Evolutionary conservation across 2,113 vertebrate genomes (phyloP).

Genomic region (Notarius lentiginosus): DNA sequence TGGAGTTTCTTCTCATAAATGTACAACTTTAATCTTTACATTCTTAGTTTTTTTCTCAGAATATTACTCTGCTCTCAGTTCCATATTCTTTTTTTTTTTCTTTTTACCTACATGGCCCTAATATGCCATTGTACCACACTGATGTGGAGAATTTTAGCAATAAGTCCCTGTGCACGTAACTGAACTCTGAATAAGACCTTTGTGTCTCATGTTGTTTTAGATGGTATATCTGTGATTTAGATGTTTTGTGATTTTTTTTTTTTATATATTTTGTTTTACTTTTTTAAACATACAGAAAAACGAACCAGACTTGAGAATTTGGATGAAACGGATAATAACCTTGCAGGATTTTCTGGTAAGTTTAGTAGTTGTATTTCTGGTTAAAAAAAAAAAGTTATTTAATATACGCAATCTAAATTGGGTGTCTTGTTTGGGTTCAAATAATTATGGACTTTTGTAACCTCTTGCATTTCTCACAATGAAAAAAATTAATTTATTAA

Average conservation of each 20-base stretch:
- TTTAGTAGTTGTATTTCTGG: background rate
- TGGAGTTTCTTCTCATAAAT: no score
- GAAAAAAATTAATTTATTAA: background rate
- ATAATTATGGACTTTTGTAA: background rate
- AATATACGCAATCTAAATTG: background rate
- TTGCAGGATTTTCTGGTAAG: background rate
- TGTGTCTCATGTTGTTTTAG: background rate
- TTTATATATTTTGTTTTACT: background rate
- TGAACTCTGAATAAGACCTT: background rate
- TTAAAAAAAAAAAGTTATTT: background rate
- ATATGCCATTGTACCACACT: no score
- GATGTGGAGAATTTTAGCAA: background rate
- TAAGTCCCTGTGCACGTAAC: background rate
- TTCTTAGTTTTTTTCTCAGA: no score
- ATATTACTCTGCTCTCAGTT: no score
- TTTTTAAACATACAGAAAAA: background rate
- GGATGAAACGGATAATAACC: background rate
- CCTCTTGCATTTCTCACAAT: background rate
- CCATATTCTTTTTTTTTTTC: no score
- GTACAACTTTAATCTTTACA: no score
- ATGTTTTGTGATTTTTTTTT: background rate
- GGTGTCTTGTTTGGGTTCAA: background rate
- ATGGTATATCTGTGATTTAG: background rate
- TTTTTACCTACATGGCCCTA: no score
- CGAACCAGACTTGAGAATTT: background rate